These are phyloP conservation scores for Parazoanthus darwini DNA, from an alignment of 92 coral and sea anemone species.

Conservation along the genomic window DNA sequence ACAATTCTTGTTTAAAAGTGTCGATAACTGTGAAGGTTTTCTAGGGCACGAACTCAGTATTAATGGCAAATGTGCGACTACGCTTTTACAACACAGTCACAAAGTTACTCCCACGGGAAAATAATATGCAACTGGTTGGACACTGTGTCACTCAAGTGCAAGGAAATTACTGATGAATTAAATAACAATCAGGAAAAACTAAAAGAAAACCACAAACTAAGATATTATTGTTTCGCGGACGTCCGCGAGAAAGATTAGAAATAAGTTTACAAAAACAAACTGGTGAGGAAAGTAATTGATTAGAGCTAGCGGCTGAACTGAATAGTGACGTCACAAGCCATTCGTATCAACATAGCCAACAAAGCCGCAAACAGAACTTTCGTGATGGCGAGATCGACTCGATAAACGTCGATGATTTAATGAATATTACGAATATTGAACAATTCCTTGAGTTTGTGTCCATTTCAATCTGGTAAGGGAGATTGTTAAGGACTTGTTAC, in stretches of 20 bases:
- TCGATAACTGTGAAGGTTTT: neutral
- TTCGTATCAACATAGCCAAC: constrained; percentile 41
- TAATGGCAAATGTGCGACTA: neutral
- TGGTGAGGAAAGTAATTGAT: constrained; percentile 37
- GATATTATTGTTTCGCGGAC: constrained; percentile 7
- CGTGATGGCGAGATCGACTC: constrained; percentile 38
- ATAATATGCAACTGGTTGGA: neutral
- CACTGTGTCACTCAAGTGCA: neutral
- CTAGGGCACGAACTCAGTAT: neutral
- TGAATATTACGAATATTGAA: constrained; percentile 23
- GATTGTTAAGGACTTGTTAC: neutral
- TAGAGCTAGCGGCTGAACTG: constrained; percentile 40
- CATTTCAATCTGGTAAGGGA: neutral
- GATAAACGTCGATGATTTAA: constrained; percentile 38
- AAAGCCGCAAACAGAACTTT: constrained; percentile 40
- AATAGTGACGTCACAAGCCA: constrained; percentile 41
- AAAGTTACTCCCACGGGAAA: neutral
- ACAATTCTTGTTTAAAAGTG: neutral
- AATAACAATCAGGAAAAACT: neutral
- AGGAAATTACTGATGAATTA: constrained; percentile 10
- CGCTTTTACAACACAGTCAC: neutral
- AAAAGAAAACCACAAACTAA: neutral
- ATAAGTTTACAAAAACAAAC: constrained; percentile 40
- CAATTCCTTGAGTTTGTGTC: neutral
- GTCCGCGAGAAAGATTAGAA: constrained; percentile 20